Evolutionary conservation across 2,888 invertebrate species (phyloP), one percentile per base, ranked within the genome.

Genomic region (Onthophagus sagittarius): DNA sequence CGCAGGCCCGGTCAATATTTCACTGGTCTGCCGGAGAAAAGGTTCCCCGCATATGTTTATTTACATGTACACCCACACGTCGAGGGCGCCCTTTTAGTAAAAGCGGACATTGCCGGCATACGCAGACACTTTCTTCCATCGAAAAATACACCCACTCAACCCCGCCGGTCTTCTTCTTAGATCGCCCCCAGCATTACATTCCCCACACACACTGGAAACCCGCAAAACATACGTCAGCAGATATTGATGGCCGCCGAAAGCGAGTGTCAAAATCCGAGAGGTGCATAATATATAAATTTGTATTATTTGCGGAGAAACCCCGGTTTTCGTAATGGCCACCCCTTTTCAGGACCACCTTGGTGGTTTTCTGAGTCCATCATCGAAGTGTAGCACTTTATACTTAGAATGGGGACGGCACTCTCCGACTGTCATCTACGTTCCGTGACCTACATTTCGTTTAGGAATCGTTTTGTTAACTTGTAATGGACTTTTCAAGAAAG

Each of bases 121-220:
- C 15, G 71, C 71, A 62, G 23, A 23, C 71, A 67, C 31, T 62
- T 64, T 69, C 32, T 39, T 64, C 63, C 33, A 81, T 82, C 83
- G 83, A 84, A 84, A 84, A 85, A 84, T 84, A 83, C 81, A 84
- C 82, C 83, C 84, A 84, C 84, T 85, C 83, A 83, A 82, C 9
- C 23, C 23, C 31, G 5, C 32, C 39, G 39, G 23, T 23, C 67
- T 9, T 32, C 67, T 31, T 31, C 63, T 71, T 72, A 23, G 23
- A 23, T 71, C 73, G 70, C 69, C 71, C 62, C 73, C 67, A 53
- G 65, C 70, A 33, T 3, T 23, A 23, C 23, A 23, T 71, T 32
- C 73, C 64, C 67, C 72, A 70, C 15, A 72, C 70, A 67, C 23
- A 23, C 65, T 71, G 69, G 69, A 70, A 33, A 63, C 67, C 63